Percentiles rank a stretch among this genome's conserved stretches.
These are phyloP conservation scores for Venustoraphidia nigricollis DNA, from an alignment of 2,888 invertebrate genomes.

Conservation along the genomic window DNA sequence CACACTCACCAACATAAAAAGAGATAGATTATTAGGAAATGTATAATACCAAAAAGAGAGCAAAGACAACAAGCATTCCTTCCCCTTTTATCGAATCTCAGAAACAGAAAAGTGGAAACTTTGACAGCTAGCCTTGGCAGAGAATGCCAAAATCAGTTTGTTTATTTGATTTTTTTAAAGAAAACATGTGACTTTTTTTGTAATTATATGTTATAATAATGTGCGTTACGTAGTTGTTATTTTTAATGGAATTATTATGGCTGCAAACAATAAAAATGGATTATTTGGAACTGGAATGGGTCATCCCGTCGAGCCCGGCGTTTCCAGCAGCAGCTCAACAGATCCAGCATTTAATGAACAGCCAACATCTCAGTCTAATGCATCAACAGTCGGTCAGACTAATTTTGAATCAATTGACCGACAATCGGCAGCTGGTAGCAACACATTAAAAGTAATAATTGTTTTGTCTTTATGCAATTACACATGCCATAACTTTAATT, in stretches of 20 bases:
- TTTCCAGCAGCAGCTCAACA: slow-evolving; percentile 15
- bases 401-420: slow-evolving; percentile 27
- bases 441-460: slow-evolving; percentile 26
- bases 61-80: no score
- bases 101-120: no score
- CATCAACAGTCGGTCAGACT: slow-evolving; percentile 17
- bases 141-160: no score
- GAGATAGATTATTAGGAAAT: no score
- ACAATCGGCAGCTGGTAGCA: slow-evolving; percentile 23
- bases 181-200: no score
- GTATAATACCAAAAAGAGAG: no score
- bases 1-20: no score
- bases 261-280: slow-evolving; percentile 30
- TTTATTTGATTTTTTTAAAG: no score
- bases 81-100: no score
- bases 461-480: not conserved
- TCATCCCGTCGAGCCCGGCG: slow-evolving; percentile 19
- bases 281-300: slow-evolving; percentile 26
- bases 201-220: no score
- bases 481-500: slow-evolving; percentile 3
- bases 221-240: no score
- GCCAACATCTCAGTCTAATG: slow-evolving; percentile 19
- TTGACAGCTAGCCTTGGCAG: no score
- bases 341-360: slow-evolving; percentile 24
- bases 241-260: slow-evolving; percentile 23